Conservation (phyloP, 2,888 invertebrate species). For the Hirtodrosophila histrioides region DNA sequence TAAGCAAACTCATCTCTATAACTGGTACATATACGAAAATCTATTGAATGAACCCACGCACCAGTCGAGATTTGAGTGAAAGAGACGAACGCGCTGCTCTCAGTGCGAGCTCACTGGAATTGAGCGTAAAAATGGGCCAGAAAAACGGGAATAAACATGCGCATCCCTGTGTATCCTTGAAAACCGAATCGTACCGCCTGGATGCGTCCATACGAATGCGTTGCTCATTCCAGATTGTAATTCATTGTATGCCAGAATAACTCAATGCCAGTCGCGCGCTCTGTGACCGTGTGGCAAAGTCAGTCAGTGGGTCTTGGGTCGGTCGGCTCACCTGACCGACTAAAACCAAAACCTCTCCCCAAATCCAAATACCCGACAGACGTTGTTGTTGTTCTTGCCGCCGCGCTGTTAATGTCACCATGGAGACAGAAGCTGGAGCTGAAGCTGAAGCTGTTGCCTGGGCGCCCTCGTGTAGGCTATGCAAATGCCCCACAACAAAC, state of each 20-base stretch:
- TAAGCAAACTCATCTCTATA: background rate
- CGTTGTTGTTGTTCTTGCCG: background rate
- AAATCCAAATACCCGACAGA: slow-evolving; percentile 16
- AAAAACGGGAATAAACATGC: slow-evolving; percentile 77
- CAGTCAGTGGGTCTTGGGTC: slow-evolving; percentile 54
- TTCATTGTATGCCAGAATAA: slow-evolving; percentile 60
- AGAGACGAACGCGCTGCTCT: slow-evolving; percentile 40
- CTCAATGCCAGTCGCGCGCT: slow-evolving; percentile 57
- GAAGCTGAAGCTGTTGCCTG: slow-evolving; percentile 15
- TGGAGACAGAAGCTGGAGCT: slow-evolving; percentile 55
- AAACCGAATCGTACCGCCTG: slow-evolving; percentile 52
- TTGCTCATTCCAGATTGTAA: slow-evolving; percentile 63
- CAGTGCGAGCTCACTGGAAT: slow-evolving; percentile 55
- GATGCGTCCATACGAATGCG: slow-evolving; percentile 43
- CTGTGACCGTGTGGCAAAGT: slow-evolving; percentile 41
- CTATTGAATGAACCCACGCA: slow-evolving; percentile 71
- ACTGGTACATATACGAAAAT: slow-evolving; percentile 36
- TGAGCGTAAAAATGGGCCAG: slow-evolving; percentile 61
- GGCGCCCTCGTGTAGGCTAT: slow-evolving; percentile 50
- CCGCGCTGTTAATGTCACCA: slow-evolving; percentile 70
- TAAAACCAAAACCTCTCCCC: slow-evolving; percentile 19
- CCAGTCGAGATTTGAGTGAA: slow-evolving; percentile 62
- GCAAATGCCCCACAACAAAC: slow-evolving; percentile 68
- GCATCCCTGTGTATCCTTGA: slow-evolving; percentile 75
- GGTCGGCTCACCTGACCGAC: slow-evolving; percentile 63